A percentile compares a stretch with the other conserved stretches of the same genome.
phyloP scores from a whole-genome alignment of 2,797 vertebrate genomes.

The Octomys mimax region DNA sequence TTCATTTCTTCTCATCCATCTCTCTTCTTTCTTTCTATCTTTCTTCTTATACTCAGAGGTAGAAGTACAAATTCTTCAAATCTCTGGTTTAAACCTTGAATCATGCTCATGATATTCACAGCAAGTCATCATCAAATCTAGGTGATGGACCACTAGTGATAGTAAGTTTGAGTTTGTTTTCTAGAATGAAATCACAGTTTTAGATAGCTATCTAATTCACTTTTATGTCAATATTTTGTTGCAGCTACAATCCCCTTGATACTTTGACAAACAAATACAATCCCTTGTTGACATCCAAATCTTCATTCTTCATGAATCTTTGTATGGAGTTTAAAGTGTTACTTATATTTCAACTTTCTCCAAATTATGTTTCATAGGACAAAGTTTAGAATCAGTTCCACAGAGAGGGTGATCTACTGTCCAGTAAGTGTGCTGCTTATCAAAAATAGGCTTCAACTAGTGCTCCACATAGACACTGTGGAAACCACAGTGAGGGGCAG shows the following conservation, averaged over 20 bases:
- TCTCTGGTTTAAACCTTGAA: neutral
- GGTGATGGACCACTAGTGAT: neutral
- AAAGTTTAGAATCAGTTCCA: neutral
- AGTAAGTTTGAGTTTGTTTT: neutral
- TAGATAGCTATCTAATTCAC: neutral
- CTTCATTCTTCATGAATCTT: conserved; percentile 22
- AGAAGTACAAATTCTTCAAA: conserved; percentile 14
- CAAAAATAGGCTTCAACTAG: neutral
- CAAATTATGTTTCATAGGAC: conserved; percentile 3
- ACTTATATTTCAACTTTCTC: conserved; percentile 4
- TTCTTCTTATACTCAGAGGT: neutral
- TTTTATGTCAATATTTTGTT: conserved; percentile 30
- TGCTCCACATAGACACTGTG: neutral
- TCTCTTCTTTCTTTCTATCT: neutral
- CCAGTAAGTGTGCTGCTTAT: neutral
- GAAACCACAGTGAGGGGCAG: neutral
- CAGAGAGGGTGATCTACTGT: neutral
- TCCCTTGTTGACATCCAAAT: neutral
- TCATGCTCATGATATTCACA: neutral
- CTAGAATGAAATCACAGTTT: neutral
- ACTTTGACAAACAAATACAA: conserved; percentile 18
- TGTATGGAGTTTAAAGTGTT: conserved; percentile 1
- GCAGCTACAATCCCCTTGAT: neutral
- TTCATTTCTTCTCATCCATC: neutral
- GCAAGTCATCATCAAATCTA: neutral